Evolutionary conservation across 2,113 vertebrate species (phyloP), one percentile per base, ranked within the genome.

Genomic region (Tonatia bakeri): DNA sequence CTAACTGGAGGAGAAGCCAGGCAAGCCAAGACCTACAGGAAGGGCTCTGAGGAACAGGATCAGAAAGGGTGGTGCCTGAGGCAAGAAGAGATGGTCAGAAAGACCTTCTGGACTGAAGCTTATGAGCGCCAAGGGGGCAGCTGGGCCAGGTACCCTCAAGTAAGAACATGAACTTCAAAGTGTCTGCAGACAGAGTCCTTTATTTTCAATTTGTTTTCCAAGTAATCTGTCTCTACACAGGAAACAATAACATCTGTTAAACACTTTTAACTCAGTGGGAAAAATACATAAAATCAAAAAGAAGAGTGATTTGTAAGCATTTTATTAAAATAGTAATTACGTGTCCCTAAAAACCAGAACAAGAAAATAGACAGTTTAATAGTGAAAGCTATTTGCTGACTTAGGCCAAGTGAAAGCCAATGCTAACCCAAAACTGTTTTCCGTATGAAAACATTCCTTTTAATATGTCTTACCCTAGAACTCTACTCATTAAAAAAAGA

Each of bases 311-410:
- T 31, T 82, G 97, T 96, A 96, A 97, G 97, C 96, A 90, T 96
- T 98, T 97, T 82, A 97, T 94, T 96, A 95, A 97, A 97, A 97
- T 70, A 97, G 94, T 90, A 97, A 98, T 98, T 97, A 96, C 31
- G 70, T 36, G 81, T 98, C 98, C 96, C 85, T 97, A 94, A 94
- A 90, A 96, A 96, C 89, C 94, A 98, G 96, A 96, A 96, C 70
- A 82, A 94, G 97, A 95, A 98, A 98, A 98, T 85, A 95, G 88
- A 94, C 47, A 50, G 96, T 97, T 97, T 96, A 98, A 98, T 85
- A 97, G 90, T 43, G 45, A 98, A 92, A 97, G 97, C 98, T 99
- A 97, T 99, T 99, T 99, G 99, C 99, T 99, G 99, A 99, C 98
- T 98, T 98, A 97, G 98, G 97, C 96, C 98, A 97, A 98, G 98